phyloP scores from a whole-genome alignment of 2,888 invertebrate genomes.

The Syrista parreyssii region DNA sequence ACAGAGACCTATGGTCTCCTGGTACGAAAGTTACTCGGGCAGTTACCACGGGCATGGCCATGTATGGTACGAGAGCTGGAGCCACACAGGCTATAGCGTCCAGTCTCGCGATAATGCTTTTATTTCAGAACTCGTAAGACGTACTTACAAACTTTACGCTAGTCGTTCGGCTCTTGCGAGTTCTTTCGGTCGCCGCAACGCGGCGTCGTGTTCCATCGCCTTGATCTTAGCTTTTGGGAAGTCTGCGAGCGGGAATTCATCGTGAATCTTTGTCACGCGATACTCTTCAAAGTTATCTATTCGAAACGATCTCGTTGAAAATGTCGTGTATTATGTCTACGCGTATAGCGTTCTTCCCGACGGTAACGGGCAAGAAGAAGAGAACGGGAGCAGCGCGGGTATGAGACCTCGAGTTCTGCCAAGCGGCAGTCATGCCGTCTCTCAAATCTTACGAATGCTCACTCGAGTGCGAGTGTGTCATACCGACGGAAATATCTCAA shows the following conservation, averaged over 20 bases:
- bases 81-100: neutral
- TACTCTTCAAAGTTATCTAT: neutral
- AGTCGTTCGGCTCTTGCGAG: neutral
- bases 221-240: neutral
- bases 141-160: neutral
- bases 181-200: neutral
- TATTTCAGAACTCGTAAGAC: neutral
- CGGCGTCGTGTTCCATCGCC: neutral
- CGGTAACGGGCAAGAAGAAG: neutral
- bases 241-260: neutral
- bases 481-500: slow-evolving; percentile 51
- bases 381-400: neutral
- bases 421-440: slow-evolving; percentile 44
- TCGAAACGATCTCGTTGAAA: neutral
- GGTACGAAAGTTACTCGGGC: slow-evolving; percentile 2
- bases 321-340: neutral
- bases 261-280: neutral
- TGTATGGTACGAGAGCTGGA: slow-evolving; percentile 1
- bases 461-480: slow-evolving; percentile 41
- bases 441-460: slow-evolving; percentile 35
- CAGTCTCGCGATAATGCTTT: slow-evolving; percentile 1
- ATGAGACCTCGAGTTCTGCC: slow-evolving; percentile 10
- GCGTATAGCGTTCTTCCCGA: neutral
- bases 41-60: slow-evolving; percentile 1
- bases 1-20: neutral